Percentiles rank a stretch among this genome's conserved stretches.
Conservation (phyloP, 2,797 vertebrate species). For the Rhinella marina region DNA sequence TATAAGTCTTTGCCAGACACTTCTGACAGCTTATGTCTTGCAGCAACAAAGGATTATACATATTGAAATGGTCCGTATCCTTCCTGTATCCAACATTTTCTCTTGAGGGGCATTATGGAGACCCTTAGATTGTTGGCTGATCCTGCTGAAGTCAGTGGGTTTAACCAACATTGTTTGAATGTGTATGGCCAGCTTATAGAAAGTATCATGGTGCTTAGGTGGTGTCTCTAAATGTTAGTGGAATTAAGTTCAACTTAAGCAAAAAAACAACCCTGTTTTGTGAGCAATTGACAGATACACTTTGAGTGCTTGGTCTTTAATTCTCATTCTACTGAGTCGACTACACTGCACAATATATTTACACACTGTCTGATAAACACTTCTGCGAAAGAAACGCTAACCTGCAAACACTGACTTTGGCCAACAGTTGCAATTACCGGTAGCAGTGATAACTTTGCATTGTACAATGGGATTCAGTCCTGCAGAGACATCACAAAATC, state of each 20-base stretch:
- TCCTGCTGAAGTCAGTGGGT: neutral
- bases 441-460: conserved; percentile 41
- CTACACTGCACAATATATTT: conserved; percentile 49
- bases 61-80: neutral
- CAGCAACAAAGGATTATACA: neutral
- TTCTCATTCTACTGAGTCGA: conserved; percentile 24
- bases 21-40: neutral
- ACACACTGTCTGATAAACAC: conserved; percentile 35
- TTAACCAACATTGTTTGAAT: neutral
- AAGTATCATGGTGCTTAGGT: neutral
- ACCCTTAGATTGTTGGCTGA: neutral
- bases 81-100: neutral
- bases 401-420: conserved; percentile 44
- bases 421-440: conserved; percentile 29
- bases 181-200: neutral
- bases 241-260: neutral
- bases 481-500: conserved; percentile 57
- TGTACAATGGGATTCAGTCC: conserved; percentile 36
- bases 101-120: neutral
- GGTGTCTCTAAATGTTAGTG: neutral
- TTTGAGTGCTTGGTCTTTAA: neutral
- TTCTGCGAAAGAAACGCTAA: conserved; percentile 33
- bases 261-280: neutral
- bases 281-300: neutral
- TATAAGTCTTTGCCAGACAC: neutral